These are phyloP conservation scores for Biston betularia DNA, from an alignment of 2,888 invertebrate species.

Conservation along the genomic window DNA sequence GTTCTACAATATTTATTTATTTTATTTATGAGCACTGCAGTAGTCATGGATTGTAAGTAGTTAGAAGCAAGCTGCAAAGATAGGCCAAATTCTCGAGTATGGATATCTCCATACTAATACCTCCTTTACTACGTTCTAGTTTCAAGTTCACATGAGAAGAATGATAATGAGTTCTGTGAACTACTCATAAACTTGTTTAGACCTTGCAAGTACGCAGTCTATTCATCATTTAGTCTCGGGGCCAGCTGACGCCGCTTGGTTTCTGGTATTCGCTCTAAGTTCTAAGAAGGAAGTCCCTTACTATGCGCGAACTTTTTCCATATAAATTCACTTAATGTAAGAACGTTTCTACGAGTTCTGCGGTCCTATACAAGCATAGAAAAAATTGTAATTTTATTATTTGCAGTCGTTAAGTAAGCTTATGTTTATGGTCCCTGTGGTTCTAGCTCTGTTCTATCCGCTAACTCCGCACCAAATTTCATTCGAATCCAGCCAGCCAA, in stretches of 20 bases:
- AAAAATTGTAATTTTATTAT: not conserved
- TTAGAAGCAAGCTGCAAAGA: too few species aligned
- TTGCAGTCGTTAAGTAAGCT: too few species aligned
- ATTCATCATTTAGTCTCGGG: not conserved
- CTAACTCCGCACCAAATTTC: too few species aligned
- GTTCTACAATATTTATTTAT: too few species aligned
- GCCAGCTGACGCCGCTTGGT: conserved; percentile 1
- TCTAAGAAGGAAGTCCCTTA: conserved; percentile 2
- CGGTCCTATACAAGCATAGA: not conserved
- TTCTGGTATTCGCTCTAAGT: not conserved
- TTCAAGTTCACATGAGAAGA: not conserved
- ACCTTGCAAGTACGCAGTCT: not conserved
- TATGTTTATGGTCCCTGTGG: too few species aligned
- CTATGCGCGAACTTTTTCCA: conserved; percentile 5
- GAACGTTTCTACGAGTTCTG: not conserved
- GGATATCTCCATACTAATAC: too few species aligned
- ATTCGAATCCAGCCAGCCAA: too few species aligned
- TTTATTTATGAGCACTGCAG: too few species aligned
- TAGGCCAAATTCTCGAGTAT: too few species aligned
- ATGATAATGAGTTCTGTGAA: conserved; percentile 5
- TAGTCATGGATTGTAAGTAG: too few species aligned
- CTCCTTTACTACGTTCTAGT: too few species aligned
- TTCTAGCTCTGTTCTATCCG: too few species aligned
- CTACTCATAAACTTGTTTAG: not conserved
- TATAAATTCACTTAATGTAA: conserved; percentile 1